phyloP scores from a whole-genome alignment of 2,888 invertebrate species.

The Acronicta leporina region DNA sequence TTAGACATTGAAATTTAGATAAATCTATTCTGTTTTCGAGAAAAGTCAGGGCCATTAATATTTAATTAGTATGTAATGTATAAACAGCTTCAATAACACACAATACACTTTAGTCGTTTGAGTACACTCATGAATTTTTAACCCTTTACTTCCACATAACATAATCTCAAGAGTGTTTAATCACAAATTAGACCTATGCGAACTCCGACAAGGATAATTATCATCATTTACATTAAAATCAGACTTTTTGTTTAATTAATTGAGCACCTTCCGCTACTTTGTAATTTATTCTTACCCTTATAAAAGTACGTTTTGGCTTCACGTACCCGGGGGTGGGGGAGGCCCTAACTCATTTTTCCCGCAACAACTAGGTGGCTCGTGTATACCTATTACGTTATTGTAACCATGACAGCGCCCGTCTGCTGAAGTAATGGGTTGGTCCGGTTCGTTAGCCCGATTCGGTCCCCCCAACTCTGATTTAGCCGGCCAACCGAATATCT shows the following conservation, averaged over 20 bases:
- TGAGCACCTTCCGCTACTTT: conserved; percentile 33
- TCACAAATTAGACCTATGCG: conserved; percentile 3
- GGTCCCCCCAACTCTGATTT: conserved; percentile 54
- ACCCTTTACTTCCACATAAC: too few relatives aligned
- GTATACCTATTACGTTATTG: conserved; percentile 47
- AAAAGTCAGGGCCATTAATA: too few relatives aligned
- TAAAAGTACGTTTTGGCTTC: conserved; percentile 44
- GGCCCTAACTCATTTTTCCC: conserved; percentile 50
- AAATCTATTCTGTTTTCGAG: too few relatives aligned
- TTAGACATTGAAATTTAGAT: too few relatives aligned
- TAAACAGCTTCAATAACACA: too few relatives aligned
- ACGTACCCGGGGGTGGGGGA: conserved; percentile 25
- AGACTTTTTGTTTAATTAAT: conserved; percentile 42
- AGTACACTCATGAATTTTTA: too few relatives aligned
- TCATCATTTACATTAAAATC: conserved; percentile 20
- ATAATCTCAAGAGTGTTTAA: not conserved
- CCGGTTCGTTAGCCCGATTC: conserved; percentile 67
- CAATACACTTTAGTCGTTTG: too few relatives aligned
- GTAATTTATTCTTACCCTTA: conserved; percentile 47
- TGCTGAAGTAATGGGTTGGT: conserved; percentile 64
- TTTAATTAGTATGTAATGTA: too few relatives aligned
- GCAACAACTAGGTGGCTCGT: conserved; percentile 35
- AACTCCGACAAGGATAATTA: conserved; percentile 1
- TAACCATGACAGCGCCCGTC: conserved; percentile 59
- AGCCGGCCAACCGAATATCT: conserved; percentile 41